Base-by-base conservation (phyloP, 2,113 vertebrate species). In the Nerophis lumbriciformis region DNA sequence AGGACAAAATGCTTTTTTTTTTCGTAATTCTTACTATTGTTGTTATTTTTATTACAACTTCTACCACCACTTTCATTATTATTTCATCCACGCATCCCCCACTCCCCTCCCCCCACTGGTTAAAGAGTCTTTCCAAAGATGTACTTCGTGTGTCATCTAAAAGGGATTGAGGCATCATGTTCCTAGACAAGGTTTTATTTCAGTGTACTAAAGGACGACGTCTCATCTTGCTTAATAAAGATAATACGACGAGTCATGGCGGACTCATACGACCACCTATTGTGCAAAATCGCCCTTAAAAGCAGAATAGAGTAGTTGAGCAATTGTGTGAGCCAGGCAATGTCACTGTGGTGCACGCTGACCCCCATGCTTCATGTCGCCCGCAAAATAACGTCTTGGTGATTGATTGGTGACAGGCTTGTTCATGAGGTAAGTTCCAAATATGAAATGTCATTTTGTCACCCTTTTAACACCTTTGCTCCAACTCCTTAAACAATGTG, bases 221-320 rank as follows among this genome's bases (percentile, higher is more conserved):
- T 44, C 55, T 73, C 78, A 73, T 80, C 70, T 63, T 61, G 61
- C 72, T 75, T 81, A 83, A 84, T 80, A 75, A 78, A 49, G 79
- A 61, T 64, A 55, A 63, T 77, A 72, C 42, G 62, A 78, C 64
- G 65, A 72, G 71, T 80, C 63, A 67, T 77, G 71, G 72, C 50
- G 60, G 60, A 72, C 64, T 76, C 47, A 48, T 48, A n/a, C 79
- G 72, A 56, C 56, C 8, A 59, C 55, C 66, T 56, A 59, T 59
- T 62, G 49, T 65, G 72, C 60, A 47, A 61, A 68, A 58, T 9
- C 38, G 35, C 66, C 53, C 11, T 45, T 56, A 35, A 61, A 44
- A 65, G 50, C 44, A 38, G 9, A 64, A 50, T 37, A 6, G 59
- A 71, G 71, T 48, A 65, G 21, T 63, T 45, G 59, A 63, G 69